Evolutionary conservation across 1,140 invertebrate genomes (phyloP).

Genomic region (Leptopilina clavipes): DNA sequence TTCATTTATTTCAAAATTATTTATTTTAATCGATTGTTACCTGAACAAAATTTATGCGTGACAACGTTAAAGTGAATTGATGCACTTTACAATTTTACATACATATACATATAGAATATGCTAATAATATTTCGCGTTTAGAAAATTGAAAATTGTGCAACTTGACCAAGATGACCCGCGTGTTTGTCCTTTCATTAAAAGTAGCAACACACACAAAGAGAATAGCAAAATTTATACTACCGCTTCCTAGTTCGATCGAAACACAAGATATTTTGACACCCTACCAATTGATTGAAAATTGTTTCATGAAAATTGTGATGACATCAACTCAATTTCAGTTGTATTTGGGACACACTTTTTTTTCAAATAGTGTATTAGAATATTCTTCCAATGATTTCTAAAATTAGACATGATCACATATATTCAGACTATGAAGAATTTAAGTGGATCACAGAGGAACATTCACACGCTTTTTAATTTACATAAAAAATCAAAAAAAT

Average conservation of each 20-base stretch:
- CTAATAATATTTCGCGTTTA: neutral
- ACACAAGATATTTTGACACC: neutral
- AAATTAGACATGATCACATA: neutral
- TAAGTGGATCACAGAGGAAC: neutral
- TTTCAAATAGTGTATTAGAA: neutral
- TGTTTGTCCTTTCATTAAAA: constrained; percentile 49
- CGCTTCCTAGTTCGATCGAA: constrained; percentile 52
- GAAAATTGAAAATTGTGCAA: constrained; percentile 25
- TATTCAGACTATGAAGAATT: neutral
- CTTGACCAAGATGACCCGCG: constrained; percentile 47
- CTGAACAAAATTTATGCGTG: neutral
- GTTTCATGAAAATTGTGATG: neutral
- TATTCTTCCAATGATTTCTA: neutral
- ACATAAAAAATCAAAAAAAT: neutral
- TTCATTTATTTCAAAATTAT: no score
- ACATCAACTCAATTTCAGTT: neutral
- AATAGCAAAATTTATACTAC: constrained; percentile 52
- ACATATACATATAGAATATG: neutral
- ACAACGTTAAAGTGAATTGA: neutral
- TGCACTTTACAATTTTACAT: neutral
- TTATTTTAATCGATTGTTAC: no score
- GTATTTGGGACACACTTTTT: constrained; percentile 6
- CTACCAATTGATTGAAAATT: neutral
- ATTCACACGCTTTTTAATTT: neutral
- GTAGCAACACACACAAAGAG: constrained; percentile 35